These are phyloP conservation scores for Enteromius treurensis DNA, from an alignment of 2,797 vertebrate genomes.

Conservation along the genomic window DNA sequence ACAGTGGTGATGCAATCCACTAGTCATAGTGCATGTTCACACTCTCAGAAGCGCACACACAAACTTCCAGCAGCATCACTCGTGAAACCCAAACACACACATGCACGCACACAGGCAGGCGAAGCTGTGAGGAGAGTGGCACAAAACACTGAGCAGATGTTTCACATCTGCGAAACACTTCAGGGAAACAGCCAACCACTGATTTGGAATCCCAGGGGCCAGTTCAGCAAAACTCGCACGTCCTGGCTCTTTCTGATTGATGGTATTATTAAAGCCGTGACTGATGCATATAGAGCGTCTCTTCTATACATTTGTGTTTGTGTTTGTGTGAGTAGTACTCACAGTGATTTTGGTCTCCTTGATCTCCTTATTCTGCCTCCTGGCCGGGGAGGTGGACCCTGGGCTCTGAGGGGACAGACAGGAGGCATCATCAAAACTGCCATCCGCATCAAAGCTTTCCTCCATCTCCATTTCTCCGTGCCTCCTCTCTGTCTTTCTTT, in stretches of 20 bases:
- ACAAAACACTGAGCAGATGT: constrained; percentile 51
- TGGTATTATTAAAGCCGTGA: constrained; percentile 2
- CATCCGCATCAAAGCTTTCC: constrained; percentile 86
- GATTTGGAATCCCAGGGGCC: constrained; percentile 40
- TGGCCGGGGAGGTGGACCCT: constrained; percentile 86
- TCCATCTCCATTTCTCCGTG: constrained; percentile 69
- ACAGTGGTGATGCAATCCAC: constrained; percentile 49
- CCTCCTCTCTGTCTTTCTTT: constrained; percentile 63
- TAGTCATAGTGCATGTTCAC: constrained; percentile 24
- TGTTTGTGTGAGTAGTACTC: constrained; percentile 66
- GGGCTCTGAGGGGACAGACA: constrained; percentile 88
- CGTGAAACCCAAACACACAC: constrained; percentile 14
- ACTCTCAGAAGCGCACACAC: background rate
- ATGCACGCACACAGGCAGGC: background rate
- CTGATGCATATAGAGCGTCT: background rate
- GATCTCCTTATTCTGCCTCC: constrained; percentile 86
- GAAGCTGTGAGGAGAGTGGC: constrained; percentile 20
- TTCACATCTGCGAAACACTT: constrained; percentile 54
- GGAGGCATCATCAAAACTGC: constrained; percentile 86
- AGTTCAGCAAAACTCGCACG: constrained; percentile 8
- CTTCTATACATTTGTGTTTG: background rate
- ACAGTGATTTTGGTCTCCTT: constrained; percentile 90
- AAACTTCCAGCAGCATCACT: constrained; percentile 8
- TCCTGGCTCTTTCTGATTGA: background rate
- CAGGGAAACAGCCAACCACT: constrained; percentile 28